These are phyloP conservation scores for Trematomus bernacchii DNA, from an alignment of 2,797 vertebrate species.

Conservation along the genomic window DNA sequence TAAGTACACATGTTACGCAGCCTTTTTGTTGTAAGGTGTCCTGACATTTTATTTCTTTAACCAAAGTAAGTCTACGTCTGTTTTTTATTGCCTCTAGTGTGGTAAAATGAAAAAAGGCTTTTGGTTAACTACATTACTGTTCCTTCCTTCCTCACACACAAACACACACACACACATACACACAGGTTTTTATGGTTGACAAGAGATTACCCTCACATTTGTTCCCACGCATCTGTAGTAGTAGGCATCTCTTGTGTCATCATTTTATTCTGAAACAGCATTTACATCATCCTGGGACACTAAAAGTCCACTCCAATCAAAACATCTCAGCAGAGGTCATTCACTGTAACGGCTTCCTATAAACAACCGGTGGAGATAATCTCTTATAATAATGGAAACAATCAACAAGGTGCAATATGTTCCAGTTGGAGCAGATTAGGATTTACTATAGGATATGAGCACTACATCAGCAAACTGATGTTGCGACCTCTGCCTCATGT, in stretches of 20 bases:
- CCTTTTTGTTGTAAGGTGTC: not conserved
- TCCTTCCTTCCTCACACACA: not conserved
- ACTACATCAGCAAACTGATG: not conserved
- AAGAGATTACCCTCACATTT: constrained; percentile 22
- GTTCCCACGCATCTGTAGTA: not conserved
- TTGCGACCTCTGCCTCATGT: not conserved
- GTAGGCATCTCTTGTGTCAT: constrained; percentile 5
- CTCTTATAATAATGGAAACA: not conserved
- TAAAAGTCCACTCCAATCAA: constrained; percentile 24
- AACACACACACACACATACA: not conserved
- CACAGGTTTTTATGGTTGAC: constrained; percentile 18
- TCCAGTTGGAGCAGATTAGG: not conserved
- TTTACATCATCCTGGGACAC: constrained; percentile 7
- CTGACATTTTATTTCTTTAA: not conserved
- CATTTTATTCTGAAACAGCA: not conserved
- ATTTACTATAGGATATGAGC: not conserved
- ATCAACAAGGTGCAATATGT: not conserved
- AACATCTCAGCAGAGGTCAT: not conserved
- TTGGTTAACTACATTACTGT: too few species aligned
- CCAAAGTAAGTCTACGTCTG: too few species aligned
- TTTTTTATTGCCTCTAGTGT: too few species aligned
- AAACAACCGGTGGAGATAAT: constrained; percentile 1
- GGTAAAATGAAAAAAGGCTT: too few species aligned
- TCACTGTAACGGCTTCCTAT: not conserved
- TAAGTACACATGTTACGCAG: too few species aligned